phyloP scores from a whole-genome alignment of 2,888 invertebrate genomes.

The Salpingus planirostris region DNA sequence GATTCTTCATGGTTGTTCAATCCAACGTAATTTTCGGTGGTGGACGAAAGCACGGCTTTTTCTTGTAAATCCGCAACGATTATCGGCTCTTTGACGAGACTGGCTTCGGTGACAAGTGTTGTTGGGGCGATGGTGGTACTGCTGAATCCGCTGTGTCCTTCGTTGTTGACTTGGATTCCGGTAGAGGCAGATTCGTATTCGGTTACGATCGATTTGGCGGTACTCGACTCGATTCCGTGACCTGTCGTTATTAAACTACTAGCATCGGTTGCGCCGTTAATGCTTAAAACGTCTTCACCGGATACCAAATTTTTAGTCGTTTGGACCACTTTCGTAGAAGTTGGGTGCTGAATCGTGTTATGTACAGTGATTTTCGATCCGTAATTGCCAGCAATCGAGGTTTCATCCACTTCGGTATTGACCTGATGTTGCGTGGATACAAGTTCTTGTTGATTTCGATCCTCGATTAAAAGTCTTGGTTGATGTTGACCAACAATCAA shows the following conservation, averaged over 20 bases:
- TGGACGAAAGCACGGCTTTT: slow-evolving; percentile 18
- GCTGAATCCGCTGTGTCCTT: slow-evolving; percentile 8
- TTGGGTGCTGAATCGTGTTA: background rate
- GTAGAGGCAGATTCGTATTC: slow-evolving; percentile 15
- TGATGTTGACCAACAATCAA: slow-evolving; percentile 1
- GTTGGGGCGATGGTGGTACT: slow-evolving; percentile 16
- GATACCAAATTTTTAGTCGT: slow-evolving; percentile 53
- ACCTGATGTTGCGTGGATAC: slow-evolving; percentile 1
- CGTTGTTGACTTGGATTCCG: slow-evolving; percentile 12
- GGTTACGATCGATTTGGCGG: slow-evolving; percentile 19
- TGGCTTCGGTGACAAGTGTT: slow-evolving; percentile 15
- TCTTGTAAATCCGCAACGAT: slow-evolving; percentile 36
- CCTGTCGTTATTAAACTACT: slow-evolving; percentile 18
- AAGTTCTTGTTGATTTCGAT: background rate
- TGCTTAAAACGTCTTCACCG: slow-evolving; percentile 54
- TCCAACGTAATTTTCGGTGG: slow-evolving; percentile 22
- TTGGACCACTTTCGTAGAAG: slow-evolving; percentile 38
- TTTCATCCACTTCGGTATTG: background rate
- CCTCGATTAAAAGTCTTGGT: background rate
- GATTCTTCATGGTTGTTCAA: slow-evolving; percentile 3
- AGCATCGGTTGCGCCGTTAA: slow-evolving; percentile 47
- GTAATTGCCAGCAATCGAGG: slow-evolving; percentile 24
- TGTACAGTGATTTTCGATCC: slow-evolving; percentile 32
- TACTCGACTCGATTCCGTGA: slow-evolving; percentile 16
- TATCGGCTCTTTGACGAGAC: slow-evolving; percentile 34